Evolutionary conservation across 2,888 invertebrate genomes (phyloP), one percentile per base, ranked within the genome.

Genomic region (Portevinia maculata): DNA sequence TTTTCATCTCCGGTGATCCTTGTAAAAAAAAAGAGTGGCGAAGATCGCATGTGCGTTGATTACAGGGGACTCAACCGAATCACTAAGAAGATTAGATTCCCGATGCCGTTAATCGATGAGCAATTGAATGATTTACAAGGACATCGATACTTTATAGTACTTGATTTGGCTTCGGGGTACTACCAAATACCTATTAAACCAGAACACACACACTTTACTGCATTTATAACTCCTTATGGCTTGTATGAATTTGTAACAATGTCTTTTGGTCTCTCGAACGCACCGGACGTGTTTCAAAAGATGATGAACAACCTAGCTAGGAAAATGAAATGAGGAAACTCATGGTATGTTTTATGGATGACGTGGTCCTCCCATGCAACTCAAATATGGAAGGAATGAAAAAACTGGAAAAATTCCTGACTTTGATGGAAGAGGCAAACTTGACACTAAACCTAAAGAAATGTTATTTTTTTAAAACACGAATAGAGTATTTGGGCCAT

Each of bases 21-120:
- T 1, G 71, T 0, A 62, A 71, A 11, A 71, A n/a, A 71, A 13
- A 73, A 62, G 34, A 53, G 53, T 19, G 62, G 60, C 0, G 21
- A 52, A 19, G 71, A 71, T 8, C 3, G 71, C 0, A 53, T 71
- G 60, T 60, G 60, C 9, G 19, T 70, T 0, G 37, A 48, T 4
- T 69, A 69, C 15, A 9, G 69, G 1, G 4, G 41, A 11, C 50
- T 70, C 0, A 70, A 70, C 4, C 15, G 3, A 1, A 3, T 60
- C 1, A 59, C 59, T 0, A 60, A 41, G 8, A 52, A 59, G 21
- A 21, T 70, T 6, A 59, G 9, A 4, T 60, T 19, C 3, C 70
- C 70, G 4, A 9, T 70, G 11, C 59, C 59, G 0, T 28, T 39
- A 7, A 60, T 52, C 6, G 59, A 59, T 0, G 50, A 70, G 21